phyloP scores from a whole-genome alignment of 2,797 vertebrate species.

The Diglossa cyanea region DNA sequence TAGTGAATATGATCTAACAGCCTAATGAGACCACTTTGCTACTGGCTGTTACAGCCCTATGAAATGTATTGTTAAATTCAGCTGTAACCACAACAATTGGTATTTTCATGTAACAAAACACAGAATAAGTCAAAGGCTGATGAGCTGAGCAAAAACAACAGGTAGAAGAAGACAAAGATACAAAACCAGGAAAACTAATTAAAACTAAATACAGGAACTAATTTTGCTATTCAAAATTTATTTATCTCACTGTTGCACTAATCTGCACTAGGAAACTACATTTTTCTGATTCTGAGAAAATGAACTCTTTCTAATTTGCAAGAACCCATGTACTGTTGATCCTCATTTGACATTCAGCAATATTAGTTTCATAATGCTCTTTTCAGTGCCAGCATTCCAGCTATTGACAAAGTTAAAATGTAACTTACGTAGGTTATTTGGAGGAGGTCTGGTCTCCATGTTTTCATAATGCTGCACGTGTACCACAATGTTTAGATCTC shows the following conservation, averaged over 20 bases:
- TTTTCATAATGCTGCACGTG: constrained; percentile 93
- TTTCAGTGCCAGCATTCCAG: not conserved
- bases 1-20: not conserved
- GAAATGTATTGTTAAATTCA: not conserved
- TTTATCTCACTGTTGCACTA: not conserved
- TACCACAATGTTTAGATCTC: constrained; percentile 92
- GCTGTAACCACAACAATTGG: not conserved
- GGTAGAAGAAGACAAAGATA: not conserved
- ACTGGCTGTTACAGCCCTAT: not conserved
- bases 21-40: not conserved
- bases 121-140: not conserved
- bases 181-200: not conserved
- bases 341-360: not conserved
- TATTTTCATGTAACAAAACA: not conserved
- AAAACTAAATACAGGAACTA: not conserved
- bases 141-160: not conserved
- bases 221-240: not conserved
- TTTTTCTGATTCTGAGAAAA: not conserved
- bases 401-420: not conserved
- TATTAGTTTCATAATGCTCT: not conserved
- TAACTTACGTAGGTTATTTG: constrained; percentile 93
- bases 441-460: constrained; percentile 84
- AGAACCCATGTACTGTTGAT: not conserved
- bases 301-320: not conserved
- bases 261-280: not conserved